Evolutionary conservation across 2,888 invertebrate species (phyloP).

Genomic region (Pimpla rufipes): DNA sequence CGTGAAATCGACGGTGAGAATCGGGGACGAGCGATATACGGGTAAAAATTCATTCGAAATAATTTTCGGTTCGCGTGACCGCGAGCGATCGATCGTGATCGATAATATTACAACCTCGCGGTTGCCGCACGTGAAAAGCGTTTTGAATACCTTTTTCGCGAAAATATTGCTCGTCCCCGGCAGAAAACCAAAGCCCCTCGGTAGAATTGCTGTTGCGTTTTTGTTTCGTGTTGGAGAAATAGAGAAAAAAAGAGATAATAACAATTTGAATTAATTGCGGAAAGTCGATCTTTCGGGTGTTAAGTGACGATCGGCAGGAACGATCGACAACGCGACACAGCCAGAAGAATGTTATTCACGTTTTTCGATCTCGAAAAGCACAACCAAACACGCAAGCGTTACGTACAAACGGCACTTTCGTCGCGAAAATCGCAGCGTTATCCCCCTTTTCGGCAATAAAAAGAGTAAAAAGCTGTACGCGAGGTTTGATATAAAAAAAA

Average conservation of each 20-base stretch:
- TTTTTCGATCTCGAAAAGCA: conserved; percentile 40
- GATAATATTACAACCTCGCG: no score
- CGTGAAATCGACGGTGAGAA: not conserved
- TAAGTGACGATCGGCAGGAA: not conserved
- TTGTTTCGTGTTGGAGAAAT: not conserved
- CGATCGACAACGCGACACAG: conserved; percentile 25
- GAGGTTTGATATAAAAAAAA: conserved; percentile 6
- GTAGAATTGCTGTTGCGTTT: not conserved
- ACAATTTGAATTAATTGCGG: not conserved
- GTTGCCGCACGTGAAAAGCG: not conserved
- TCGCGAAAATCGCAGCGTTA: conserved; percentile 34
- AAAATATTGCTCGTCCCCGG: not conserved
- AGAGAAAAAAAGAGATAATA: not conserved
- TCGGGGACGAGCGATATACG: not conserved
- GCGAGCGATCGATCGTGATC: not conserved
- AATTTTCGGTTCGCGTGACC: not conserved
- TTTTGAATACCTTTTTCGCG: not conserved
- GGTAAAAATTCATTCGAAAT: not conserved
- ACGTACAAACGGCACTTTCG: conserved; percentile 31
- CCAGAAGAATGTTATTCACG: conserved; percentile 22
- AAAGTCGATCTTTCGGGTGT: not conserved
- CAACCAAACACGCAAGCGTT: conserved; percentile 54
- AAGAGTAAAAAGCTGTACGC: conserved; percentile 20
- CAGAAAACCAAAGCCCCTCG: not conserved
- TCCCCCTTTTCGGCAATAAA: not conserved